These are phyloP conservation scores for Xestia c-nigrum DNA, from an alignment of 2,888 invertebrate genomes.

Conservation along the genomic window DNA sequence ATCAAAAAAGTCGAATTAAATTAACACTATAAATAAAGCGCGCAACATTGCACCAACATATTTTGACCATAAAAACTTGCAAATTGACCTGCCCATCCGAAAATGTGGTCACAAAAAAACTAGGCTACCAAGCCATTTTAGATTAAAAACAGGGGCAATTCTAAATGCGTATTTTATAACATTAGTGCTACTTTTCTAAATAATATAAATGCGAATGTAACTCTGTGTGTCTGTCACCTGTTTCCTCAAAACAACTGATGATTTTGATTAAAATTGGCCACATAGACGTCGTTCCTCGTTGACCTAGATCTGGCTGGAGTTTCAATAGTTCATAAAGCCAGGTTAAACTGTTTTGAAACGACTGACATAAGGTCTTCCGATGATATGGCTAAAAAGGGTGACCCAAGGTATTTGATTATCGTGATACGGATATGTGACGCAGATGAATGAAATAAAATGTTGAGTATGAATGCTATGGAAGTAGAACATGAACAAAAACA, in stretches of 20 bases:
- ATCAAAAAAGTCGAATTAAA: neutral
- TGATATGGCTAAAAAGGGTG: neutral
- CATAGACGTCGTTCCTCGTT: neutral
- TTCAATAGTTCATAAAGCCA: neutral
- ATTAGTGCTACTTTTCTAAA: neutral
- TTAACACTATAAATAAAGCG: neutral
- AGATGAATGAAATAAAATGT: no score
- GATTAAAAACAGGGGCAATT: conserved; percentile 11
- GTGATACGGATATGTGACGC: no score
- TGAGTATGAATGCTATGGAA: no score
- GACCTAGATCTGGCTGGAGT: neutral
- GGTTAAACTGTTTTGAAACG: neutral
- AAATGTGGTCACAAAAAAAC: conserved; percentile 16
- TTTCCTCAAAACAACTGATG: neutral
- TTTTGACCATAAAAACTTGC: conserved; percentile 16
- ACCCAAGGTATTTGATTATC: no score
- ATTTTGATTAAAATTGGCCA: neutral
- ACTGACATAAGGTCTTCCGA: neutral
- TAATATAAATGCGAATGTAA: neutral
- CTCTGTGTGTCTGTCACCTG: neutral
- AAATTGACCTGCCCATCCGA: conserved; percentile 18
- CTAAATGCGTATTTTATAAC: neutral
- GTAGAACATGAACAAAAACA: no score
- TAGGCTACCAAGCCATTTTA: conserved; percentile 14
- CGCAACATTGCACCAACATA: conserved; percentile 7